A percentile compares a stretch with the other conserved stretches of the same genome.
Conservation (phyloP, 2,113 vertebrate species). For the Xenopus laevis region DNA sequence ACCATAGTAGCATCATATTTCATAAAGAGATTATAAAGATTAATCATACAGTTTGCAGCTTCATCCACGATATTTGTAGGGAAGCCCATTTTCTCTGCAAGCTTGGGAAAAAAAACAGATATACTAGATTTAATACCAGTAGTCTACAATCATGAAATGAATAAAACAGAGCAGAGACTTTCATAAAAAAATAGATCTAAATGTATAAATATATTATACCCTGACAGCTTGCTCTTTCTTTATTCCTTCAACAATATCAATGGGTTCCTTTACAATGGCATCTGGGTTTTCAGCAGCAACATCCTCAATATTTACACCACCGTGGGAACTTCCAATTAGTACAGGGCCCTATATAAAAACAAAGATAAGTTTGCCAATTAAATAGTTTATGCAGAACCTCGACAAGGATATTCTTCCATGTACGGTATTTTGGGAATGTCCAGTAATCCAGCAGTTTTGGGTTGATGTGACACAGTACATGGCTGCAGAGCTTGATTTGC, state of each 20-base stretch:
- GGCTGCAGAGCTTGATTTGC: too few relatives aligned
- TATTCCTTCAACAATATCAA: constrained; percentile 92
- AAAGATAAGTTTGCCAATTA: too few relatives aligned
- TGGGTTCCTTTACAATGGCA: constrained; percentile 90
- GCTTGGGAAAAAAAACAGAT: constrained; percentile 69
- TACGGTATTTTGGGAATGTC: too few relatives aligned
- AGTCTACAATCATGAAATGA: not conserved
- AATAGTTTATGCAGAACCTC: too few relatives aligned
- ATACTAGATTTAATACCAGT: too few relatives aligned
- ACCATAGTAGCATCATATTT: constrained; percentile 97
- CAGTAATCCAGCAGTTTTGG: too few relatives aligned
- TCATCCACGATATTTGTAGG: constrained; percentile 79
- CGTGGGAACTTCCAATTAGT: constrained; percentile 92
- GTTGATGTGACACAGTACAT: too few relatives aligned
- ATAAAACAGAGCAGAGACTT: not conserved
- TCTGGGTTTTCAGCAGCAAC: constrained; percentile 93
- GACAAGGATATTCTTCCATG: too few relatives aligned
- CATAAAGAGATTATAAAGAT: constrained; percentile 89
- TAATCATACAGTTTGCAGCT: constrained; percentile 92
- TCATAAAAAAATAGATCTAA: not conserved
- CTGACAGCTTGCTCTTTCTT: constrained; percentile 87
- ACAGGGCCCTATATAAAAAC: constrained; percentile 74
- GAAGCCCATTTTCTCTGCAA: constrained; percentile 95
- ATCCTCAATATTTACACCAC: constrained; percentile 96
- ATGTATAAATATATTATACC: constrained; percentile 59